These are phyloP conservation scores for Drosophila lowei DNA, from an alignment of 1,140 invertebrate genomes.

Conservation along the genomic window DNA sequence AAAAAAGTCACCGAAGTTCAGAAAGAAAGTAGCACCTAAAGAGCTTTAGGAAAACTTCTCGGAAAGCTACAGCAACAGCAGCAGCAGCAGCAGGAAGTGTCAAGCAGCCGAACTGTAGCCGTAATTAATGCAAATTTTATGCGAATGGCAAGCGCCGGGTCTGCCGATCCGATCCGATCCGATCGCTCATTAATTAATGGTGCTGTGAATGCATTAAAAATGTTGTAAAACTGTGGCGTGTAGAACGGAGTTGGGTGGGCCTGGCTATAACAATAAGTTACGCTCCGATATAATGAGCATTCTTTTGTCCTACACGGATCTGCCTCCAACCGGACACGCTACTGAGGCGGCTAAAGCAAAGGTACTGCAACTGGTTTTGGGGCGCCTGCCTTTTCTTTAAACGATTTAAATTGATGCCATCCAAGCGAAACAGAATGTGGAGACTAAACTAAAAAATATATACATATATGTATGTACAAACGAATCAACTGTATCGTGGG, in stretches of 20 bases:
- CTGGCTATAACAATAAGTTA: conserved; percentile 47
- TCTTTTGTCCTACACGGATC: conserved; percentile 56
- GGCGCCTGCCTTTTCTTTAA: conserved; percentile 8
- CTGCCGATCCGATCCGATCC: background rate
- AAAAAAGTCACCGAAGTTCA: conserved; percentile 42
- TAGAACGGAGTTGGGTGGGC: conserved; percentile 56
- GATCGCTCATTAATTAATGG: conserved; percentile 67
- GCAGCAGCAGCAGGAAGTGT: conserved; percentile 59
- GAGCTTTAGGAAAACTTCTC: conserved; percentile 46
- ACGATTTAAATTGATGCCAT: conserved; percentile 23
- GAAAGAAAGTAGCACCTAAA: conserved; percentile 52
- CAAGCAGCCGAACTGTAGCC: conserved; percentile 52
- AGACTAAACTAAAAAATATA: conserved; percentile 22
- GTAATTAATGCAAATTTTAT: conserved; percentile 77
- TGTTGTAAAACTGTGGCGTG: conserved; percentile 51
- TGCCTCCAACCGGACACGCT: conserved; percentile 65
- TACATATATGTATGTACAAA: background rate
- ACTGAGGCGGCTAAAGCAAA: conserved; percentile 2
- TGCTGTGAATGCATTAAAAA: conserved; percentile 68
- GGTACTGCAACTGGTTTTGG: conserved; percentile 62
- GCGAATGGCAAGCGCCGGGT: conserved; percentile 38
- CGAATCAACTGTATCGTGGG: conserved; percentile 55
- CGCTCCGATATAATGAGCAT: conserved; percentile 35
- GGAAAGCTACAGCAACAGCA: conserved; percentile 42
- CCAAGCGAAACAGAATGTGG: conserved; percentile 25